Percentiles rank a stretch among this genome's conserved stretches.
phyloP scores from a whole-genome alignment of 2,888 invertebrate genomes.

The Agrotis puta region DNA sequence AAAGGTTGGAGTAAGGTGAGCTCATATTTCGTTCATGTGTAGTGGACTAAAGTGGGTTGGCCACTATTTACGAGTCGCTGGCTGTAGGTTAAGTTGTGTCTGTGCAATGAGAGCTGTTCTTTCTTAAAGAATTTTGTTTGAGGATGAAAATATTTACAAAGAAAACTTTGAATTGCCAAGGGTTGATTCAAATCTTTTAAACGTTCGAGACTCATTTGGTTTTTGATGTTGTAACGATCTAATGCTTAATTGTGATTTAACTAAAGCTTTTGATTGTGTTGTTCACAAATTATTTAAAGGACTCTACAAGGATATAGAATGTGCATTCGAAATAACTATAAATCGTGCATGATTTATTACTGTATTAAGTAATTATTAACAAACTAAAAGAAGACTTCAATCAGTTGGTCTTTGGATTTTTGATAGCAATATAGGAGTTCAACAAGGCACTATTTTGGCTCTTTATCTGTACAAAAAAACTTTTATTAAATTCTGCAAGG shows the following conservation, averaged over 20 bases:
- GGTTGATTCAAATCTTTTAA: no score
- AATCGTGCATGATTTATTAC: neutral
- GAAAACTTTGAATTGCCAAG: neutral
- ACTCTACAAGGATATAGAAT: neutral
- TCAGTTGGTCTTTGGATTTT: neutral
- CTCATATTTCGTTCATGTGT: conserved; percentile 47
- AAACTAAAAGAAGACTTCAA: neutral
- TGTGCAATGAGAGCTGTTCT: conserved; percentile 11
- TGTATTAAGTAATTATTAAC: neutral
- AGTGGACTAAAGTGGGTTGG: conserved; percentile 48
- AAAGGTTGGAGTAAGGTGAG: conserved; percentile 30
- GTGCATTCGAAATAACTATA: neutral
- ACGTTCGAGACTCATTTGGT: neutral
- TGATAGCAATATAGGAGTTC: neutral
- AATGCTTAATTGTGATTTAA: neutral
- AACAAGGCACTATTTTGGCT: conserved; percentile 2
- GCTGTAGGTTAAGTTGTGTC: conserved; percentile 32
- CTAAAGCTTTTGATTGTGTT: conserved; percentile 3
- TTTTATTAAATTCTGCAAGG: neutral
- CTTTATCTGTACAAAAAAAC: neutral
- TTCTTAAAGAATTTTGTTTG: conserved; percentile 15
- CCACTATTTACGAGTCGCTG: conserved; percentile 41
- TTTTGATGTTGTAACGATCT: neutral
- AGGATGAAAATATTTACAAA: neutral
- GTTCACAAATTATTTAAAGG: neutral